Evolutionary conservation across 1,140 invertebrate genomes (phyloP), one percentile per base, ranked within the genome.

Genomic region (Papilio polytes): DNA sequence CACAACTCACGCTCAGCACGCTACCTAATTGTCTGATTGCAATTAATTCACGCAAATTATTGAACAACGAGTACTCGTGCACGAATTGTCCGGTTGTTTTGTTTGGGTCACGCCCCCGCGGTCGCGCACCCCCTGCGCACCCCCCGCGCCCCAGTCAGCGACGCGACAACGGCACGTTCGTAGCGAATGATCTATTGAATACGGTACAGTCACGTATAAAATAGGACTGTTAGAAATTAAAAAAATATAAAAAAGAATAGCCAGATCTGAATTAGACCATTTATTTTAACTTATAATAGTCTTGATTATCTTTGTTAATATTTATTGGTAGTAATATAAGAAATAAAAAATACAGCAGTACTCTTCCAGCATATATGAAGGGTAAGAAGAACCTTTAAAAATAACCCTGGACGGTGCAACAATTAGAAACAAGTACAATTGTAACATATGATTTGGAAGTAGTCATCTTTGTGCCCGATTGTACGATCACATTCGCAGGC

Each of bases 131-230:
- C 63, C 22, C 63, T 18, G 22, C 63, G 4, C 36, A 41, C 36
- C 36, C 36, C 36, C 36, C 36, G 7, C 36, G 10, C 74, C n/a
- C n/a, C n/a, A n/a, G 44, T 51, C 46, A 15, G 26, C 51, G 48
- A 26, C 53, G 74, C 26, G 48, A 59, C 73, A 22, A 10, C 41
- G 73, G 41, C 73, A 74, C 73, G 74, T 78, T 56, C 74, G 74
- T 78, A 56, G 36, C 74, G 74, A 56, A 26, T 59, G 51, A 59
- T 78, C 74, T 59, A 78, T 78, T 78, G 74, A 74, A 78, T 78
- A 78, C n/a, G 74, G 74, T 78, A 78, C 53, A 31, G 20, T 78
- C 74, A 20, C 26, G 22, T 18, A 22, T 3, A 48, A 74, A 74
- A 74, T 9, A 8, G 44, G 3, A 63, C 2, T 3, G 46, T 48